Base-by-base conservation (phyloP, 2,113 vertebrate species). In the Labrus mixtus region DNA sequence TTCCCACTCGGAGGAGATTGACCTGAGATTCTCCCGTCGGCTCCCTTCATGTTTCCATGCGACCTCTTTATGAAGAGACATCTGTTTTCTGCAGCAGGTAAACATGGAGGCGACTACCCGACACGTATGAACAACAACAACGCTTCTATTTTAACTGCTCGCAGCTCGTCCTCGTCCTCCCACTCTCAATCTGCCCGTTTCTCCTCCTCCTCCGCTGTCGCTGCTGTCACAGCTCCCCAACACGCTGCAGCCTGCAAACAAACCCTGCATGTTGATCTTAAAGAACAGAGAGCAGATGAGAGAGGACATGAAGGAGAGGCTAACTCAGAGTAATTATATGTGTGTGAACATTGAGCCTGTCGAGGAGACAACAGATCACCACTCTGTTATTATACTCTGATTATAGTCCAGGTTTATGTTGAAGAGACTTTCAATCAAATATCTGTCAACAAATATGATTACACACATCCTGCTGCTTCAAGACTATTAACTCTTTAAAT, bases 231-330 rank as follows among this genome's bases (percentile, higher is more conserved):
- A 6, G 29, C 29, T 33, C 29, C 61, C 20, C 10, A 11, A 15
- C 64, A 48, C 2, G 1, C 54, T n/a, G 45, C 76, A 43, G 60
- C 48, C 56, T 80, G 70, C 62, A 62, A 39, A 43, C 69, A 74
- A n/a, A 80, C 39, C 25, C 22, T 22, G 37, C 50, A 22, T 19
- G 6, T 2, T 17, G 3, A 19, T 8, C 15, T 8, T 6, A 2
- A 19, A 17, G 17, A 46, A 16, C 17, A 29, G 13, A 45, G 54
- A n/a, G 22, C 3, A 1, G 48, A 4, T 25, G 29, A 36, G 56
- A 63, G n/a, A 17, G 22, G 43, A 16, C 37, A 6, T 39, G 37
- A 10, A 39, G 37, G 37, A 39, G 37, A 39, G 37, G 10, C 7
- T 39, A 8, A 39, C 37, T 6, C 6, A 16, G 9, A 55, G 68